These are phyloP conservation scores for Arge pagana DNA, from an alignment of 2,888 invertebrate genomes.

Conservation along the genomic window DNA sequence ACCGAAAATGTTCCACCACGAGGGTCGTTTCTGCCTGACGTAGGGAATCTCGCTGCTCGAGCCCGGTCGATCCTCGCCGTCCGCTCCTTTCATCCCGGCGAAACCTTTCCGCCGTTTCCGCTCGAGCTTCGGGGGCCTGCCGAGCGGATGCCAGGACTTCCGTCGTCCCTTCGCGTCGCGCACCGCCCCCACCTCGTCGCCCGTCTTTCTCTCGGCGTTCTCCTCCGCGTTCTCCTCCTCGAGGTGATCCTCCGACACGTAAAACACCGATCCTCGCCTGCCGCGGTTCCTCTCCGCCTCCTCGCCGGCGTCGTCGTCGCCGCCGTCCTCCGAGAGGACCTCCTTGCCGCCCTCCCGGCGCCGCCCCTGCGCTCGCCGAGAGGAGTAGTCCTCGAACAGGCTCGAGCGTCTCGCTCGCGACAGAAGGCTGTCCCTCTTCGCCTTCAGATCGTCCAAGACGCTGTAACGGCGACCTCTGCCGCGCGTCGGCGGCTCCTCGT, in stretches of 20 bases:
- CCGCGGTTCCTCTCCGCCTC: conserved; percentile 43
- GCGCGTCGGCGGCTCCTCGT: background rate
- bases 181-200: conserved; percentile 55
- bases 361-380: no score
- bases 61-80: conserved; percentile 58
- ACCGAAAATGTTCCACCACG: conserved; percentile 90
- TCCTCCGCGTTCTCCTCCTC: conserved; percentile 44
- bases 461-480: conserved; percentile 45
- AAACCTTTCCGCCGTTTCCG: conserved; percentile 63
- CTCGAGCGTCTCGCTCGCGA: conserved; percentile 48
- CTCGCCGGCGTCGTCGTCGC: conserved; percentile 50
- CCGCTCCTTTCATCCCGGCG: conserved; percentile 49
- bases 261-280: conserved; percentile 50
- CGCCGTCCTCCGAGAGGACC: conserved; percentile 33
- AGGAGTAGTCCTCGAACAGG: conserved; percentile 45
- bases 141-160: conserved; percentile 65
- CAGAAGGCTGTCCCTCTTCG: conserved; percentile 49
- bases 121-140: conserved; percentile 47
- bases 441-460: conserved; percentile 55
- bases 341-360: conserved; percentile 49
- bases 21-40: conserved; percentile 73
- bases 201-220: conserved; percentile 23
- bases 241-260: conserved; percentile 48
- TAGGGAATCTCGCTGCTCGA: conserved; percentile 59
- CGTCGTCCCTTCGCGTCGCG: conserved; percentile 63